Base-by-base conservation (phyloP, 2,888 invertebrate genomes). In the Barypeithes pellucidus region DNA sequence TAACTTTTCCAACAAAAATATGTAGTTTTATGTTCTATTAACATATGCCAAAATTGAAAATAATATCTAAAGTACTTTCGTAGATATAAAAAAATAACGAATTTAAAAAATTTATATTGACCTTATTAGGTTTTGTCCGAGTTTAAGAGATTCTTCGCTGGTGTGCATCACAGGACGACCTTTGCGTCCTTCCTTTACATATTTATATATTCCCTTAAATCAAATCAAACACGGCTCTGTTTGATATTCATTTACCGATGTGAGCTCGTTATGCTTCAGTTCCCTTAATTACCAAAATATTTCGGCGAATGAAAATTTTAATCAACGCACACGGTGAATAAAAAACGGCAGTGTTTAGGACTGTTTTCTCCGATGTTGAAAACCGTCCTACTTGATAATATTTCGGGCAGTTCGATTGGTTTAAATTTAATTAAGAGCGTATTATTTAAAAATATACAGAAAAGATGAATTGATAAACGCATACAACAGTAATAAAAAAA, bases 201-300 rank as follows among this genome's bases (percentile, higher is more conserved):
- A 73, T 73, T 76, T 76, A 76, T 76, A 68, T 73, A 68, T 76
- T 76, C 76, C 73, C 65, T 71, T 72, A 76, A 76, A 76, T 73
- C 73, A 76, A 76, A 76, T 76, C 73, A 73, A 76, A 76, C 69
- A 73, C 59, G 45, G 67, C 70, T 61, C 72, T 75, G 72, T 73
- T 75, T 75, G 73, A 73, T 75, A 75, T 75, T 75, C 73, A 75
- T 75, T 75, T 75, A 75, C 75, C 63, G 59, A 73, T 57, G 62
- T 72, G 67, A 47, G 52, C 52, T 65, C 54, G 69, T 75, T 72
- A 71, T 72, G 67, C 66, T 68, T 65, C 65, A 54, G 57, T 68
- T 75, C 75, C 60, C 75, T 72, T 75, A 75, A 75, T 72, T 75
- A 68, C 65, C 68, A 63, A 75, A 67, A 75, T 75, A 72, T 72